These are phyloP conservation scores for Nibea albiflora DNA, from an alignment of 2,113 vertebrate species.

Conservation along the genomic window DNA sequence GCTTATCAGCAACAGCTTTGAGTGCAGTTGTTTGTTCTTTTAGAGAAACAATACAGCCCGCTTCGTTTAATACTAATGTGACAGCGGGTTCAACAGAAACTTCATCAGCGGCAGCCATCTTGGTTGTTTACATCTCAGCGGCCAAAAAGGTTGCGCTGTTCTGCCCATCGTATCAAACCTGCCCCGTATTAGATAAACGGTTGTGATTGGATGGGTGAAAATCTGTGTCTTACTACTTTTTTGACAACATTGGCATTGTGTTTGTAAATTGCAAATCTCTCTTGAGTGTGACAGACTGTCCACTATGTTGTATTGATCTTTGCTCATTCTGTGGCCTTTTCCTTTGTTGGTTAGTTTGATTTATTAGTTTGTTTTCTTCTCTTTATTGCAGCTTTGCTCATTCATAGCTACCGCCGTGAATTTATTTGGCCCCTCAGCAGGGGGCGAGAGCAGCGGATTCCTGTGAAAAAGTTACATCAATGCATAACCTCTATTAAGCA, in stretches of 20 bases:
- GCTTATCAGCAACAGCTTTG: no score
- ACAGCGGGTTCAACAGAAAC: no score
- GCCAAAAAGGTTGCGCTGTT: no score
- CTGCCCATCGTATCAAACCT: no score
- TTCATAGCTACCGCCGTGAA: background rate
- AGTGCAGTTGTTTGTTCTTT: no score
- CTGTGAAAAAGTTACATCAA: slow-evolving; percentile 28
- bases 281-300: background rate
- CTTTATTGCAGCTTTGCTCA: background rate
- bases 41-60: no score
- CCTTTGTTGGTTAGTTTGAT: slow-evolving; percentile 4
- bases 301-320: background rate
- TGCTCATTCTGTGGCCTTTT: slow-evolving; percentile 2
- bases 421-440: slow-evolving; percentile 6
- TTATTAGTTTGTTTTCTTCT: background rate
- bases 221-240: no score
- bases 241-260: background rate
- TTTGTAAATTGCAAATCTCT: background rate
- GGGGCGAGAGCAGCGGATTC: background rate
- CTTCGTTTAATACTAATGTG: no score
- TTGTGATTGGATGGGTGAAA: no score
- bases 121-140: no score
- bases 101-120: no score
- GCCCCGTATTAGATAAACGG: no score
- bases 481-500: background rate